These are phyloP conservation scores for Valencia hispanica DNA, from an alignment of 2,797 vertebrate species.

Conservation along the genomic window DNA sequence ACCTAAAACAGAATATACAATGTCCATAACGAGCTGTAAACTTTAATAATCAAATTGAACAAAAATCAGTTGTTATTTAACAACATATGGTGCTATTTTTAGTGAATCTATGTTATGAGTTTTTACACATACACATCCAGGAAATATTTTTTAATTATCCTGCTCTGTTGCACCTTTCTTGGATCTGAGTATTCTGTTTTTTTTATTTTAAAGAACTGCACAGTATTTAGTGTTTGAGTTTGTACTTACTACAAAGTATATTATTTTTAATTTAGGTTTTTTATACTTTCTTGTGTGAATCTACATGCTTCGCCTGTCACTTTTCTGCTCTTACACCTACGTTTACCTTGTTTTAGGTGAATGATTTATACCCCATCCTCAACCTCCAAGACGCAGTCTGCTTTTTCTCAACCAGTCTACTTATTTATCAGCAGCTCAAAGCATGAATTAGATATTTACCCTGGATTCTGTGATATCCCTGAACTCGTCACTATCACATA, in stretches of 20 bases:
- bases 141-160: too few relatives aligned
- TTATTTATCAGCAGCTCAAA: conserved; percentile 18
- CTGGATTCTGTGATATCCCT: conserved; percentile 30
- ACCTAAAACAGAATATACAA: not conserved
- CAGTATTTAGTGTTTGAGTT: too few relatives aligned
- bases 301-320: too few relatives aligned
- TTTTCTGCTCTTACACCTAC: not conserved
- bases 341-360: conserved; percentile 51
- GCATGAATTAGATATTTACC: conserved; percentile 46
- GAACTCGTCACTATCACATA: conserved; percentile 33
- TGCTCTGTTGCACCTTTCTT: too few relatives aligned
- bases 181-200: too few relatives aligned
- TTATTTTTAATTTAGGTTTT: too few relatives aligned
- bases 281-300: too few relatives aligned
- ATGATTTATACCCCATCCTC: conserved; percentile 59
- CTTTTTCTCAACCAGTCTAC: conserved; percentile 9
- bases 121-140: too few relatives aligned
- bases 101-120: not conserved
- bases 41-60: not conserved
- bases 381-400: conserved; percentile 3
- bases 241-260: too few relatives aligned
- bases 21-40: not conserved
- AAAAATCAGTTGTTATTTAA: not conserved
- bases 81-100: not conserved
- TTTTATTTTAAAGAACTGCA: too few relatives aligned